A percentile compares a stretch with the other conserved stretches of the same genome.
Conservation (phyloP, 1,140 invertebrate genomes). For the Trachelipus rathkii region DNA sequence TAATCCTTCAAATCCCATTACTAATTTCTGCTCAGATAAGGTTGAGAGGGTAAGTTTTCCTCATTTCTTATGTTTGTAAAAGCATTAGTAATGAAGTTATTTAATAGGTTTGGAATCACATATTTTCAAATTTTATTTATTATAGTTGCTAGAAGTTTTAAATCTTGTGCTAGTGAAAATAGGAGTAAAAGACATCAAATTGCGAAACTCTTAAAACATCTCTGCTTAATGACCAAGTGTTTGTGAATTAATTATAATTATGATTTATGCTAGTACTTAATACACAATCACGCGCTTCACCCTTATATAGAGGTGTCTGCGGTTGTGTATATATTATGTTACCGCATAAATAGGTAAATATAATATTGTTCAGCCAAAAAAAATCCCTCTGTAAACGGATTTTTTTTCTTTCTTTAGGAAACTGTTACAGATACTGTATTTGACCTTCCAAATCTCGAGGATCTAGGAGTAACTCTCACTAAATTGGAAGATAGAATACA, state of each 20-base stretch:
- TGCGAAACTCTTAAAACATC: not conserved
- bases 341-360: not conserved
- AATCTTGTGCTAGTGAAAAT: not conserved
- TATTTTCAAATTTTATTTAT: not conserved
- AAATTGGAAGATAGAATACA: slow-evolving; percentile 69
- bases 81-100: not conserved
- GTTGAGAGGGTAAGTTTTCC: slow-evolving; percentile 65
- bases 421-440: slow-evolving; percentile 65
- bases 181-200: not conserved
- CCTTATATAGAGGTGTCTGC: not conserved
- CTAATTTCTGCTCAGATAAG: slow-evolving; percentile 67
- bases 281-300: too few species aligned
- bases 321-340: not conserved
- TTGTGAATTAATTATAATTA: not conserved
- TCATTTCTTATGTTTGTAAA: not conserved
- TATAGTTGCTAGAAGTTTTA: not conserved
- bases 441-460: slow-evolving; percentile 73
- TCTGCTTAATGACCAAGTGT: not conserved
- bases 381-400: not conserved
- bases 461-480: slow-evolving; percentile 74
- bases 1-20: slow-evolving; percentile 62
- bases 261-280: too few species aligned
- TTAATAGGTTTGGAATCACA: not conserved
- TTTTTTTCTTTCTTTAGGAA: slow-evolving; percentile 58
- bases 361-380: not conserved